Evolutionary conservation across 2,797 vertebrate genomes (phyloP).

Genomic region (Micropoecilia bifurca): DNA sequence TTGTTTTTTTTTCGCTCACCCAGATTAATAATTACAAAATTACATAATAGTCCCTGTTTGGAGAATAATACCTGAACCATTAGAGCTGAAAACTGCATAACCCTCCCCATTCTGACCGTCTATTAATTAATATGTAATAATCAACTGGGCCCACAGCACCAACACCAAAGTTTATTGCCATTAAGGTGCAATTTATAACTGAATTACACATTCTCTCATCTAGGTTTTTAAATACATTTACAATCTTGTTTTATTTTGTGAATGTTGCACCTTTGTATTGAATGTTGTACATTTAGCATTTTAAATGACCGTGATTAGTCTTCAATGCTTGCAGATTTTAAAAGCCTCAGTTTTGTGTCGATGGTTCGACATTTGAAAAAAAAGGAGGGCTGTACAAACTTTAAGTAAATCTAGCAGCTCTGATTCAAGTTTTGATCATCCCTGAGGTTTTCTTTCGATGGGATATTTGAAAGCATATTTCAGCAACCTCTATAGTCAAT

Average conservation of each 20-base stretch:
- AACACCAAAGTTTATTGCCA: not conserved
- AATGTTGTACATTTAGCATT: not conserved
- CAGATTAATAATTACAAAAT: not conserved
- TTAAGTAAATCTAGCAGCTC: not conserved
- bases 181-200: not conserved
- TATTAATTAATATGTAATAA: not conserved
- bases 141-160: not conserved
- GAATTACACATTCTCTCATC: not conserved
- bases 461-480: not conserved
- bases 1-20: not conserved
- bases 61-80: not conserved
- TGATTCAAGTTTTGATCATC: not conserved
- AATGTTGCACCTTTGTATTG: not conserved
- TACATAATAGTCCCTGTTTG: not conserved
- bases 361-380: not conserved
- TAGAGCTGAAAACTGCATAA: not conserved
- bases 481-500: not conserved
- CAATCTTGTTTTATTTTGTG: not conserved
- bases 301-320: not conserved
- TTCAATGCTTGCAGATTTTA: not conserved
- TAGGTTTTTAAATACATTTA: not conserved
- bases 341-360: not conserved
- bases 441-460: not conserved
- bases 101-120: not conserved
- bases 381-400: not conserved